Conservation (phyloP, 2,888 invertebrate species). For the Hesperia comma region DNA sequence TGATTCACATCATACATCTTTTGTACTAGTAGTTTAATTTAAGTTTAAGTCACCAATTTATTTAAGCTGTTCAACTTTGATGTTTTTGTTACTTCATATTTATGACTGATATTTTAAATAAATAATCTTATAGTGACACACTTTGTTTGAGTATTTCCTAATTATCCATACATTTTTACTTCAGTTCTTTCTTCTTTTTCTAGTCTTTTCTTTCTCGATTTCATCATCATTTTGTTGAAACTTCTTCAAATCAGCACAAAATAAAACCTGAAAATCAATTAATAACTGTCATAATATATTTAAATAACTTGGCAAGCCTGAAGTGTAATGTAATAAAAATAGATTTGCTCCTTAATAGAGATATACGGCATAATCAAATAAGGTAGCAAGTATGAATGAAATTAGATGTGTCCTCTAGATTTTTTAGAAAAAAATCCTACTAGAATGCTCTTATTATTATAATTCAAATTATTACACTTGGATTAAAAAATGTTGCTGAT, state of each 20-base stretch:
- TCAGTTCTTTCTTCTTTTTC: constrained; percentile 59
- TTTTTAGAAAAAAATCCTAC: too few species aligned
- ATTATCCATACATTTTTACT: constrained; percentile 2
- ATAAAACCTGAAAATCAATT: constrained; percentile 85
- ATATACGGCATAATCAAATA: too few species aligned
- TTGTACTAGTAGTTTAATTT: too few species aligned
- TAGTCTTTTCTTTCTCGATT: constrained; percentile 45
- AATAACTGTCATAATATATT: not conserved
- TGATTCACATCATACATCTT: too few species aligned
- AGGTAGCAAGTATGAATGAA: too few species aligned
- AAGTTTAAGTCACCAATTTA: not conserved
- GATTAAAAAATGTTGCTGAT: too few species aligned
- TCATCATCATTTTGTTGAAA: constrained; percentile 78
- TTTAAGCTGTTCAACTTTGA: not conserved
- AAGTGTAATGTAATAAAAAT: too few species aligned
- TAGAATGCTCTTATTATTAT: too few species aligned
- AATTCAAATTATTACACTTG: too few species aligned
- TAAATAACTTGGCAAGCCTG: too few species aligned
- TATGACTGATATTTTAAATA: constrained; percentile 24
- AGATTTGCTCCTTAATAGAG: too few species aligned
- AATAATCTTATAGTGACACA: constrained; percentile 24
- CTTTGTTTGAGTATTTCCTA: not conserved
- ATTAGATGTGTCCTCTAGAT: too few species aligned
- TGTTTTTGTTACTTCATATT: constrained; percentile 12
- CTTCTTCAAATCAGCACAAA: constrained; percentile 91